phyloP scores from a whole-genome alignment of 2,113 vertebrate genomes.

The Poeciliopsis retropinna region DNA sequence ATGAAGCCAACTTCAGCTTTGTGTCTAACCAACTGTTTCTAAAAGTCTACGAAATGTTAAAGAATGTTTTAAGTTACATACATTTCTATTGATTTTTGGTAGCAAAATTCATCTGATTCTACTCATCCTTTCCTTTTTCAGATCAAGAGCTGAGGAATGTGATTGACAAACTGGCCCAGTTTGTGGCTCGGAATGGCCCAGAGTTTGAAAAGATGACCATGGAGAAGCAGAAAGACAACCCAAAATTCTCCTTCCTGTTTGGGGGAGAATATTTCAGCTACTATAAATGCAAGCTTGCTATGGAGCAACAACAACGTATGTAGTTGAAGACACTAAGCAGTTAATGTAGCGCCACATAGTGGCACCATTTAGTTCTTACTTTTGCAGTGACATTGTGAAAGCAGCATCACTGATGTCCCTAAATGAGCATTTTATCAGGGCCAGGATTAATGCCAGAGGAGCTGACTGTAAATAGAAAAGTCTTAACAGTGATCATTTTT shows the following conservation, averaged over 20 bases:
- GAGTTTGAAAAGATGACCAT: slow-evolving; percentile 99
- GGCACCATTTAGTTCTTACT: too few species aligned
- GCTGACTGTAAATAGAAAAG: too few species aligned
- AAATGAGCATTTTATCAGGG: too few species aligned
- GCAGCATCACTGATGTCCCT: too few species aligned
- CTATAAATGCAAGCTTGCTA: slow-evolving; percentile 95
- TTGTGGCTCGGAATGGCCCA: slow-evolving; percentile 95
- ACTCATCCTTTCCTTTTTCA: slow-evolving; percentile 54
- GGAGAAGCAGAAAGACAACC: slow-evolving; percentile 99
- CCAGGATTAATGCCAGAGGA: too few species aligned
- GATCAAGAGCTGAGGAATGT: slow-evolving; percentile 98
- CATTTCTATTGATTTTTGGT: not conserved
- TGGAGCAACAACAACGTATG: slow-evolving; percentile 93
- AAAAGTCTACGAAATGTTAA: not conserved
- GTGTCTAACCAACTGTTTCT: too few species aligned
- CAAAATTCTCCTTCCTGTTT: slow-evolving; percentile 97
- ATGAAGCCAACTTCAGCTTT: too few species aligned
- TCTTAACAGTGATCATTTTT: too few species aligned
- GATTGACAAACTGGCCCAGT: slow-evolving; percentile 98
- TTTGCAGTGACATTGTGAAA: too few species aligned
- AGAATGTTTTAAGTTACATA: not conserved
- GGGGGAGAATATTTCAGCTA: slow-evolving; percentile 96
- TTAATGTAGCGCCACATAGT: too few species aligned
- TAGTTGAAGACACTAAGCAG: slow-evolving; percentile 20
- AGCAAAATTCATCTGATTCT: not conserved